Base-by-base conservation (phyloP, 1,140 invertebrate species). In the Sitophilus oryzae region DNA sequence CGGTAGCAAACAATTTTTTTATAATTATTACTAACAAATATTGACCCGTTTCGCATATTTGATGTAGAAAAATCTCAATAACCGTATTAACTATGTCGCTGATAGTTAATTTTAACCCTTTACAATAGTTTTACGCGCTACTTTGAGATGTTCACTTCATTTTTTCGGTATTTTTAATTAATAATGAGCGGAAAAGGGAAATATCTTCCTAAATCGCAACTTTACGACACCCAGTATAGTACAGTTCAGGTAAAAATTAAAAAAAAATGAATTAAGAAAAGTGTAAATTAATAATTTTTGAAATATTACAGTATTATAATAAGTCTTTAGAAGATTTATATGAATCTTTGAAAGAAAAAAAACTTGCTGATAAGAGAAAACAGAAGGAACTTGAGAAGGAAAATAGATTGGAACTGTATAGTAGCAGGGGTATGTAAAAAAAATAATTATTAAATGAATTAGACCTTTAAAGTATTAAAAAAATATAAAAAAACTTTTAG, bases 341-440 rank as follows among this genome's bases (percentile, higher is more conserved):
- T 35, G 54, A 49, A 16, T 30, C 47, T n/a, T 22, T 60, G n/a
- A 61, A 53, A 37, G 45, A 64, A 18, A 58, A 59, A 67, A 81
- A 84, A 74, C 73, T 89, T 37, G 64, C 82, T 18, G 83, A 90
- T 55, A 86, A 85, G 66, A 76, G 79, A 60, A 72, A 84, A 62
- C 78, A 80, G 63, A 85, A 85, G 72, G 53, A 59, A 43, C 84
- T 89, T 69, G 88, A 88, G 69, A 80, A 78, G 68, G 75, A 74
- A 22, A 72, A 78, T 23, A 76, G 76, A 52, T 80, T 80, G 67
- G 80, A 77, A 40, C 65, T 79, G 10, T 64, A 71, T 11, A n/a
- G n/a, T n/a, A n/a, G 74, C 75, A 16, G 74, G 77, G 53, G 65
- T 76, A 64, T 72, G 75, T 58, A 73, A 67, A 62, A 16, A 1